Base-by-base conservation (phyloP, 2,113 vertebrate genomes). In the Ascaphus truei region DNA sequence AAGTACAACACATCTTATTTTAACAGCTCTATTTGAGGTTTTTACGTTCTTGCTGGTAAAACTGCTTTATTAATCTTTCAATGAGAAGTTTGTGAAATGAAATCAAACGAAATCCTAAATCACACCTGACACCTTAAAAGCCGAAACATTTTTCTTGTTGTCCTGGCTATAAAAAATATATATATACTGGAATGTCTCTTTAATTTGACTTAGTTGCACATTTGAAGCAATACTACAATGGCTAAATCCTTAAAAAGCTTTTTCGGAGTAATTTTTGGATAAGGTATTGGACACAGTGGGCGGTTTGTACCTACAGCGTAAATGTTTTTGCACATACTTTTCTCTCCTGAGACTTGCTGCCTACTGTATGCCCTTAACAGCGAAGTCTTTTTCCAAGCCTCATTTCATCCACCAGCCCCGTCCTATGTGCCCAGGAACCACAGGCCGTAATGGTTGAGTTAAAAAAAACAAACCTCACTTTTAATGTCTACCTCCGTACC, bases 231-330 rank as follows among this genome's bases (percentile, higher is more conserved):
- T n/a, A 20, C n/a, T 29, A 30, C 50, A 65, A 41, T 41, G 11
- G 15, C 52, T 51, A 63, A 63, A 63, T 51, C 45, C 45, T 34
- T 68, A 68, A 47, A 68, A 68, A 57, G 64, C 36, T 16, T 57
- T 68, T 68, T 18, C 43, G 31, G 56, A 67, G 63, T 56, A 23
- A 58, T 68, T 58, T 51, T 58, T 20, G 13, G 37, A 57, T 68
- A 47, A 68, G 52, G n/a, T 18, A 57, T 37, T 45, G 53, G 20
- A 47, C 29, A 34, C 39, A 57, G 37, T 56, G 41, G 39, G 37
- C 3, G 26, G 39, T 57, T 68, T 47, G 20, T 31, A 27, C 27
- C 27, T 15, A 25, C 1, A 2, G 52, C 48, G 45, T 7, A 26
- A 30, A 47, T 57, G 4, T 47, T 68, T 57, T 43, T 27, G 39